Percentiles rank a stretch among this genome's conserved stretches.
Evolutionary conservation across 2,888 invertebrate species (phyloP).

Genomic region (Agrotis exclamationis): DNA sequence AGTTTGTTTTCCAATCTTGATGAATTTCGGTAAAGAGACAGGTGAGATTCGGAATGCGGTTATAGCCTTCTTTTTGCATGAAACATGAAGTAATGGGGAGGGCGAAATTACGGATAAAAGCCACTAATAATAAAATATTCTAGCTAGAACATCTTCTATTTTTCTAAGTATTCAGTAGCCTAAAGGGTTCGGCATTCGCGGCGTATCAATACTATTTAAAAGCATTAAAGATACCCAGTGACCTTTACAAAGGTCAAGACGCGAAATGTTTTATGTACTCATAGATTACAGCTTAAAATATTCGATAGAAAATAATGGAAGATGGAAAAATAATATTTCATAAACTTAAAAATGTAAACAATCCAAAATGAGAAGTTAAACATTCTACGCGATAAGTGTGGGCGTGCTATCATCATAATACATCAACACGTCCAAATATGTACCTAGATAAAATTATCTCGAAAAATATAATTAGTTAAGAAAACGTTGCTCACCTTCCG

Average conservation of each 20-base stretch:
- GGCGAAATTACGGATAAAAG: no score
- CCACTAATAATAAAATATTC: no score
- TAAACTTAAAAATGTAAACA: constrained; percentile 7
- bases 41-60: no score
- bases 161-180: no score
- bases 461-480: constrained; percentile 23
- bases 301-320: not conserved
- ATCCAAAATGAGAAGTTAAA: constrained; percentile 12
- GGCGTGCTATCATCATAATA: constrained; percentile 36
- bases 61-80: no score
- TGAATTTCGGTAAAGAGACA: no score
- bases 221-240: not conserved
- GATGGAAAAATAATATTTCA: constrained; percentile 5
- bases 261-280: not conserved
- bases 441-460: constrained; percentile 40
- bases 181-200: no score
- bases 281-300: not conserved
- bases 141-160: no score
- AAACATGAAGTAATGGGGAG: no score
- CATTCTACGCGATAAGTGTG: constrained; percentile 32
- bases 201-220: not conserved
- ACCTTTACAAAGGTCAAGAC: not conserved
- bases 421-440: constrained; percentile 34
- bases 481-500: constrained; percentile 90
- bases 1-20: no score